Evolutionary conservation across 2,113 vertebrate species (phyloP).

Genomic region (Heteronetta atricapilla): DNA sequence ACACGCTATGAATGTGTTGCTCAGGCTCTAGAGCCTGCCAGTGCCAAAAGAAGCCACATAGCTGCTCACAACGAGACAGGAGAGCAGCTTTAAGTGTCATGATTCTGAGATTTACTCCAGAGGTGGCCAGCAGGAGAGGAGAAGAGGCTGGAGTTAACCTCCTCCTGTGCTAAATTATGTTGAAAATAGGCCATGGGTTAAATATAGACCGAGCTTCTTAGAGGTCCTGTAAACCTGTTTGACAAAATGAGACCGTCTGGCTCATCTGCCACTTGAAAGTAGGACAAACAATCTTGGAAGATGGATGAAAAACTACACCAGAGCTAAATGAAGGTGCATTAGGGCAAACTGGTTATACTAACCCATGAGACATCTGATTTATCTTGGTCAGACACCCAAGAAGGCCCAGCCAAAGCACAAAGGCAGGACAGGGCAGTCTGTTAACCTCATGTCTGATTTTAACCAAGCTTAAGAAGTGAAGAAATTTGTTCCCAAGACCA

Average conservation of each 20-base stretch:
- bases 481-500: neutral
- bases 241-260: constrained; percentile 37
- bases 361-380: constrained; percentile 1
- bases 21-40: neutral
- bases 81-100: neutral
- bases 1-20: neutral
- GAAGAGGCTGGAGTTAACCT: neutral
- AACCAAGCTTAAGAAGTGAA: neutral
- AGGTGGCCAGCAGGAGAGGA: neutral
- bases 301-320: neutral
- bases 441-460: neutral
- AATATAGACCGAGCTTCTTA: constrained; percentile 42
- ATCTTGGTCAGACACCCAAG: neutral
- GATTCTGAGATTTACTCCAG: neutral
- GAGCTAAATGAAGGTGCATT: neutral
- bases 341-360: neutral
- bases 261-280: constrained; percentile 10
- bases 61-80: neutral
- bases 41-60: neutral
- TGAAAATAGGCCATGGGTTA: constrained; percentile 35
- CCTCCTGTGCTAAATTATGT: neutral
- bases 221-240: constrained; percentile 46
- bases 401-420: neutral
- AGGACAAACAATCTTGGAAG: constrained; percentile 42
- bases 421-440: neutral